These are phyloP conservation scores for Brenthis ino DNA, from an alignment of 2,888 invertebrate species.

Conservation along the genomic window DNA sequence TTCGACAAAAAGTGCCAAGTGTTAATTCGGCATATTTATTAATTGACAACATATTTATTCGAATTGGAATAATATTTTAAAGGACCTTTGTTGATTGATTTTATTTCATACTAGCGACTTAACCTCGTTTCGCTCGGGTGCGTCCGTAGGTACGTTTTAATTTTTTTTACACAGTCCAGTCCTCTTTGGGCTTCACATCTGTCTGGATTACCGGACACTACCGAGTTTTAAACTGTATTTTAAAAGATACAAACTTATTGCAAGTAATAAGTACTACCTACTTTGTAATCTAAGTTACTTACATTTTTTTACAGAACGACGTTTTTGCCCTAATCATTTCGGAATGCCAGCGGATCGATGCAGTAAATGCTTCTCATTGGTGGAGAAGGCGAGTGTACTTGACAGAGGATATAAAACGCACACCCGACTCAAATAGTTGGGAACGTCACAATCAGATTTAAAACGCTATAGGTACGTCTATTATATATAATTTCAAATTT, in stretches of 20 bases:
- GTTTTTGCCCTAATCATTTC: slow-evolving; percentile 28
- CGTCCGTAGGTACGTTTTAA: too few species aligned
- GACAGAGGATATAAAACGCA: slow-evolving; percentile 60
- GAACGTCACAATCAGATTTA: slow-evolving; percentile 11
- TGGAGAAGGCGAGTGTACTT: slow-evolving; percentile 47
- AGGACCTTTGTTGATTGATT: too few species aligned
- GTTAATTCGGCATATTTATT: slow-evolving; percentile 19
- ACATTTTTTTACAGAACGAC: slow-evolving; percentile 26
- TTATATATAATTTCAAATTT: not conserved
- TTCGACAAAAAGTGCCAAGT: slow-evolving; percentile 40
- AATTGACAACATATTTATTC: not conserved
- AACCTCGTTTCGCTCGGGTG: too few species aligned
- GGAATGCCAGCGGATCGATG: slow-evolving; percentile 48
- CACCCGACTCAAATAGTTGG: slow-evolving; percentile 8
- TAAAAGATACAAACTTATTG: too few species aligned
- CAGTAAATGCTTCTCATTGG: slow-evolving; percentile 45
- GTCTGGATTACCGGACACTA: too few species aligned
- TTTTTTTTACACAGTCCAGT: too few species aligned
- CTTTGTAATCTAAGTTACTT: slow-evolving; percentile 14
- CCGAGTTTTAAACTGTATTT: too few species aligned
- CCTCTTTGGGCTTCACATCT: too few species aligned
- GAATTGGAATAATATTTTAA: not conserved
- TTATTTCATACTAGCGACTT: too few species aligned
- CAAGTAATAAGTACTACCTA: too few species aligned
- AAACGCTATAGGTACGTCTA: not conserved